Percentiles rank a stretch among this genome's conserved stretches.
These are phyloP conservation scores for Hemiscyllium ocellatum DNA, from an alignment of 2,113 vertebrate genomes.

Conservation along the genomic window DNA sequence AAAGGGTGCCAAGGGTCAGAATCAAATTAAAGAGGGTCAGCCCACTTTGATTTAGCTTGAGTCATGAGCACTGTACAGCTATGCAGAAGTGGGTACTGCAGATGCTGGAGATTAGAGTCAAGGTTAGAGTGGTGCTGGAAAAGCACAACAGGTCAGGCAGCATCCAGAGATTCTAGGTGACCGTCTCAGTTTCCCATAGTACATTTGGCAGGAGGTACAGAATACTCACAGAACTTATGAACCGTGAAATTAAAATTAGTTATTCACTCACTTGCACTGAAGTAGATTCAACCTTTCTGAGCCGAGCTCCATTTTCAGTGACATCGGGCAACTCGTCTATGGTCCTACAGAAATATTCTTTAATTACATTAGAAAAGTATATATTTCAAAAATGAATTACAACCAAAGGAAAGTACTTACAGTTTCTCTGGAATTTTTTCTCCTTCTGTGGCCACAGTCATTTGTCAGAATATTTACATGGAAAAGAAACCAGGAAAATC, in stretches of 20 bases:
- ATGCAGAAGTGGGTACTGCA: no score
- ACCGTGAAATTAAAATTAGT: not conserved
- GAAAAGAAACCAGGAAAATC: not conserved
- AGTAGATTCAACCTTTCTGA: not conserved
- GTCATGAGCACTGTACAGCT: not conserved
- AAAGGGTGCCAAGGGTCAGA: no score
- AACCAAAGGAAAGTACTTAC: not conserved
- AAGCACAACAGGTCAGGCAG: no score
- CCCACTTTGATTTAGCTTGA: not conserved
- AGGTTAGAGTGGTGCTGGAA: no score
- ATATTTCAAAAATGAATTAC: not conserved
- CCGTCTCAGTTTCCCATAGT: not conserved
- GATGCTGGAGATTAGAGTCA: no score
- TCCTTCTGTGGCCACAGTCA: not conserved
- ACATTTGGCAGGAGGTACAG: not conserved
- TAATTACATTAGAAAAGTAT: not conserved
- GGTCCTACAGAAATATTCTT: not conserved
- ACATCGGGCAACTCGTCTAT: not conserved
- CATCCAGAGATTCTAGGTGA: not conserved
- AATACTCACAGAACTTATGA: not conserved
- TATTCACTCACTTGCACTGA: not conserved
- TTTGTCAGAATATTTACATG: conserved; percentile 2
- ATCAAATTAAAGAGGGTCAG: no score
- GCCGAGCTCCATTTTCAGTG: conserved; percentile 18
- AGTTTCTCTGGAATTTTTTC: not conserved